phyloP scores from a whole-genome alignment of 2,113 vertebrate species.

The Hippocampus guttulatus region DNA sequence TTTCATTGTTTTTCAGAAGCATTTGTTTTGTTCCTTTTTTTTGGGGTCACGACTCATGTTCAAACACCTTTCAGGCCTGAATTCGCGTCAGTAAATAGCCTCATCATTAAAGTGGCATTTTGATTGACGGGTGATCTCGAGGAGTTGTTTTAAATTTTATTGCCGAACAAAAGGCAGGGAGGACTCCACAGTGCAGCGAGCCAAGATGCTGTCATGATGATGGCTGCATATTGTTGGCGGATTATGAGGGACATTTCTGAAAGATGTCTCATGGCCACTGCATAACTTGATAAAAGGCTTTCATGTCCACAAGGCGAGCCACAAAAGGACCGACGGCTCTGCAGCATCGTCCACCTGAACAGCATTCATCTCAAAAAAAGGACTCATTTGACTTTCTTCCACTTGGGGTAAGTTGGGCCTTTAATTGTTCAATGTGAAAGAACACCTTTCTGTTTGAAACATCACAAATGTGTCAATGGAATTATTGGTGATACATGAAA shows the following conservation, averaged over 20 bases:
- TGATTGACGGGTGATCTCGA: neutral
- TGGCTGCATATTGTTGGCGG: neutral
- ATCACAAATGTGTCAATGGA: no score
- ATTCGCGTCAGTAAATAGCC: neutral
- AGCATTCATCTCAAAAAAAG: neutral
- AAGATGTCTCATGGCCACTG: neutral
- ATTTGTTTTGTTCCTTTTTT: neutral
- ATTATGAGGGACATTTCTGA: neutral
- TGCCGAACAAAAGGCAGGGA: neutral
- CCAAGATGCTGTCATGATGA: conserved; percentile 1
- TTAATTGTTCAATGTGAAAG: neutral
- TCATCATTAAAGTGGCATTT: neutral
- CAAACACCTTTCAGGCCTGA: neutral
- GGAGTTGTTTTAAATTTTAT: neutral
- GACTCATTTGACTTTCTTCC: neutral
- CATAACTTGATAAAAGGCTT: conserved; percentile 3
- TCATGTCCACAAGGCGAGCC: no score
- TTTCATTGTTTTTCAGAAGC: neutral
- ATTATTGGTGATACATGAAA: no score
- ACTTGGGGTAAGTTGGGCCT: neutral
- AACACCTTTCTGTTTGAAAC: no score
- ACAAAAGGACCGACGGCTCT: neutral
- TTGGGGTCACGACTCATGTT: neutral
- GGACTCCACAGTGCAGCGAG: neutral
- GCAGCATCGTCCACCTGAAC: neutral